phyloP scores from a whole-genome alignment of 2,113 vertebrate genomes.

The Hydropotes inermis region DNA sequence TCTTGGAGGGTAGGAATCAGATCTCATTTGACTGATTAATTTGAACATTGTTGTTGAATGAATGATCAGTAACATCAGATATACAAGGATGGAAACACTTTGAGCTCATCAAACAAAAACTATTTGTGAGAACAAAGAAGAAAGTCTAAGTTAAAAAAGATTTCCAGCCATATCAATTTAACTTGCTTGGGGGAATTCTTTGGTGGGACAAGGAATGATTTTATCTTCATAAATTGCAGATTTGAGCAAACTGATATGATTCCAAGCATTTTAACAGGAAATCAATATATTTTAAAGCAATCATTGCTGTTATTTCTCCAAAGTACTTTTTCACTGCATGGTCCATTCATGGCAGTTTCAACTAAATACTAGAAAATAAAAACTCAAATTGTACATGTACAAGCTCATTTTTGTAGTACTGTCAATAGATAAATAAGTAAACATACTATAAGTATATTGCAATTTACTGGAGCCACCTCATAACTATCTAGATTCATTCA shows the following conservation, averaged over 20 bases:
- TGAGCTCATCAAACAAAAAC: neutral
- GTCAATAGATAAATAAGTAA: neutral
- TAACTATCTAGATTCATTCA: neutral
- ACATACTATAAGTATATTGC: neutral
- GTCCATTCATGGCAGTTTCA: neutral
- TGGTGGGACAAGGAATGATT: neutral
- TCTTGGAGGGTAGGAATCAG: neutral
- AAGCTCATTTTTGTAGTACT: neutral
- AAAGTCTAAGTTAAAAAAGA: neutral
- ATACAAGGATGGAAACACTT: neutral
- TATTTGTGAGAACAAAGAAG: neutral
- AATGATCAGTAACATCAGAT: neutral
- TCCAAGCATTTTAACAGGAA: neutral
- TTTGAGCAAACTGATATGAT: neutral
- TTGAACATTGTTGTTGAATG: neutral
- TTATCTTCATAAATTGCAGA: neutral
- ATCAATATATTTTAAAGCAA: neutral
- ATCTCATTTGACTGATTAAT: neutral
- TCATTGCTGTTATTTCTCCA: neutral
- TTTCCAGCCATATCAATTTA: neutral
- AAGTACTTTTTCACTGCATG: neutral
- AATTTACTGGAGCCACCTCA: neutral
- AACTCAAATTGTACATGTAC: neutral
- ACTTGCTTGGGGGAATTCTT: neutral
- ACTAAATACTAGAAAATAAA: conserved; percentile 2